phyloP scores from a whole-genome alignment of 2,888 invertebrate genomes.

The Plebejus anna region DNA sequence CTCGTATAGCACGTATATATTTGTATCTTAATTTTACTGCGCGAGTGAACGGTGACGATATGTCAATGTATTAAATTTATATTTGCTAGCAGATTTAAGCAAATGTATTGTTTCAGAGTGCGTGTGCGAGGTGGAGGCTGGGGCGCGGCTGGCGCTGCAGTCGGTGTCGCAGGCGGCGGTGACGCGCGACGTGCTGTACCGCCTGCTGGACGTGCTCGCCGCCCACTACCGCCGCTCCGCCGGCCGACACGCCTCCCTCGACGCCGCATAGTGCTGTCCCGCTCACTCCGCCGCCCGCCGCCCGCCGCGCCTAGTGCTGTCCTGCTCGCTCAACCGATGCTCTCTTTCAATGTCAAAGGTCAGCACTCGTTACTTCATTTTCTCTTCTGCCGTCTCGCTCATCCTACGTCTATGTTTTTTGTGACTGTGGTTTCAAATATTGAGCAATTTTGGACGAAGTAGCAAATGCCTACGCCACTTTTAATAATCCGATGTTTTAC shows the following conservation, averaged over 20 bases:
- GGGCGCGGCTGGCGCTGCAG: conserved; percentile 44
- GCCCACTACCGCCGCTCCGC: conserved; percentile 60
- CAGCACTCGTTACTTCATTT: not conserved
- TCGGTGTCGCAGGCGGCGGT: conserved; percentile 47
- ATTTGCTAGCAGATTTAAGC: too few species aligned
- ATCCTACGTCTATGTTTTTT: not conserved
- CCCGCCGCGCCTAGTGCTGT: conserved; percentile 46
- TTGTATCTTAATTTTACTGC: too few species aligned
- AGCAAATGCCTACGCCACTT: not conserved
- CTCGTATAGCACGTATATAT: too few species aligned
- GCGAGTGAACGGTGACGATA: too few species aligned
- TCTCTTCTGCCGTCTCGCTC: not conserved
- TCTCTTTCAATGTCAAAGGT: not conserved
- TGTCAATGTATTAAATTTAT: too few species aligned
- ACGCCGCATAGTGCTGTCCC: conserved; percentile 45
- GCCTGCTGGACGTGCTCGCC: conserved; percentile 54
- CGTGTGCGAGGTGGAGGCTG: conserved; percentile 43
- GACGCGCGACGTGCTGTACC: conserved; percentile 54
- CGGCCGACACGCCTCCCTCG: conserved; percentile 54
- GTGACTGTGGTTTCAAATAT: not conserved
- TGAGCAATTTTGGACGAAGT: not conserved
- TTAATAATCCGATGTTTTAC: not conserved
- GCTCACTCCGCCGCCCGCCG: not conserved
- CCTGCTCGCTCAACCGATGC: not conserved
- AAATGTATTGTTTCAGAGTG: not conserved